Conservation (phyloP, 2,113 vertebrate species). For the Entomyzon cyanotis region DNA sequence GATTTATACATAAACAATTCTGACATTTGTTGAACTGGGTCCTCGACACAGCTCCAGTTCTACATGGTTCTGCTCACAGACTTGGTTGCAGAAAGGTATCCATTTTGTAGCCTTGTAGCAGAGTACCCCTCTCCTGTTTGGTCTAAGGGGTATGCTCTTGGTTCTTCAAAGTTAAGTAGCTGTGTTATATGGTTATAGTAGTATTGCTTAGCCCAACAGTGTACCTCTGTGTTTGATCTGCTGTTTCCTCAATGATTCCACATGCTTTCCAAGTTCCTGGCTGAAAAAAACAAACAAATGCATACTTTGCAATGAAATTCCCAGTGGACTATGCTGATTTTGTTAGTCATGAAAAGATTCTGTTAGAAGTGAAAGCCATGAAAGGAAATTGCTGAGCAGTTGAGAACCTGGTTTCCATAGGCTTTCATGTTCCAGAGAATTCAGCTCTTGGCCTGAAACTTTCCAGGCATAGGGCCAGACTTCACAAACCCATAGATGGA, state of each 20-base stretch:
- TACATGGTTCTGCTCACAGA: not conserved
- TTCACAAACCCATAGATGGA: not conserved
- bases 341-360: not conserved
- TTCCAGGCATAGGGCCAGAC: not conserved
- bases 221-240: not conserved
- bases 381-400: not conserved
- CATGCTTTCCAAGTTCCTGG: not conserved
- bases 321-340: not conserved
- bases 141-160: not conserved
- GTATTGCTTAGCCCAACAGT: not conserved
- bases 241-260: not conserved
- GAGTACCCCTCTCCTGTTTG: not conserved
- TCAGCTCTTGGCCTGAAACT: not conserved
- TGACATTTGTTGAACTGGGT: not conserved
- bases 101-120: not conserved
- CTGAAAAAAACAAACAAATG: not conserved
- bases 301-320: not conserved
- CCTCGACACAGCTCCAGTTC: not conserved
- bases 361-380: not conserved
- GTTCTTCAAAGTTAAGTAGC: not conserved
- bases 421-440: not conserved
- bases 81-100: not conserved
- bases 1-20: not conserved
- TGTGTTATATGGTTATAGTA: not conserved
- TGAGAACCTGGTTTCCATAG: not conserved